A percentile compares a stretch with the other conserved stretches of the same genome.
Evolutionary conservation across 2,113 vertebrate genomes (phyloP).

Genomic region (Balaenoptera acutorostrata): DNA sequence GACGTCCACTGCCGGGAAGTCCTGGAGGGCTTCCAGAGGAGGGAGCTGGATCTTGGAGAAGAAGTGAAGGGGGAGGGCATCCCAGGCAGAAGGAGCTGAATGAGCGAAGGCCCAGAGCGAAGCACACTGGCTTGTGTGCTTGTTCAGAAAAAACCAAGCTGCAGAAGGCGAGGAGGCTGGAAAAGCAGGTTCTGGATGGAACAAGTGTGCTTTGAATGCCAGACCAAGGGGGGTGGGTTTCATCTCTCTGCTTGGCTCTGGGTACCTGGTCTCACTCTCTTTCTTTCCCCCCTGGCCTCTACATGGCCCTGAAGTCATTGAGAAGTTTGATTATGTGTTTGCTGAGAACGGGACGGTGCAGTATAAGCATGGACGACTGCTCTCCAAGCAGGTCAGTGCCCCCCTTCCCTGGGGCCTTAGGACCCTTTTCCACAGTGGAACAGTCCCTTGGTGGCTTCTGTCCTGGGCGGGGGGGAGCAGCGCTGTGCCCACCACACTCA

Average conservation of each 20-base stretch:
- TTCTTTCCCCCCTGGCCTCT: not conserved
- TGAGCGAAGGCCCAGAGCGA: not conserved
- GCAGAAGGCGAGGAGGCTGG: no score
- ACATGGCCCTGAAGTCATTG: slow-evolving; percentile 82
- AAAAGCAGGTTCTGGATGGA: not conserved
- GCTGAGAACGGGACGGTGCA: slow-evolving; percentile 97
- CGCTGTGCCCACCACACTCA: accelerated
- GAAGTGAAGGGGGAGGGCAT: accelerated
- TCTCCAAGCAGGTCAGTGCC: slow-evolving; percentile 91
- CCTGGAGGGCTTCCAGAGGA: not conserved
- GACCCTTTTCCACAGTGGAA: not conserved
- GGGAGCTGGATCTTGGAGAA: not conserved
- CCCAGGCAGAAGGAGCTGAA: not conserved
- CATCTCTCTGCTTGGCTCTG: not conserved
- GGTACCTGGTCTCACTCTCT: not conserved
- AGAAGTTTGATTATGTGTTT: slow-evolving; percentile 98
- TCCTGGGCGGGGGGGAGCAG: not conserved
- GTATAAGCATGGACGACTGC: slow-evolving; percentile 93
- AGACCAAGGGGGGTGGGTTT: not conserved
- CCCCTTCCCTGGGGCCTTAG: not conserved
- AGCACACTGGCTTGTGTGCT: not conserved
- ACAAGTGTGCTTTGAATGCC: not conserved
- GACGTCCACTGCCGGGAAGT: not conserved
- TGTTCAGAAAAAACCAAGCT: not conserved
- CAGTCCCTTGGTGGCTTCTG: not conserved